Percentiles rank a stretch among this genome's conserved stretches.
Conservation (phyloP, 2,113 vertebrate species). For the Clarias gariepinus region DNA sequence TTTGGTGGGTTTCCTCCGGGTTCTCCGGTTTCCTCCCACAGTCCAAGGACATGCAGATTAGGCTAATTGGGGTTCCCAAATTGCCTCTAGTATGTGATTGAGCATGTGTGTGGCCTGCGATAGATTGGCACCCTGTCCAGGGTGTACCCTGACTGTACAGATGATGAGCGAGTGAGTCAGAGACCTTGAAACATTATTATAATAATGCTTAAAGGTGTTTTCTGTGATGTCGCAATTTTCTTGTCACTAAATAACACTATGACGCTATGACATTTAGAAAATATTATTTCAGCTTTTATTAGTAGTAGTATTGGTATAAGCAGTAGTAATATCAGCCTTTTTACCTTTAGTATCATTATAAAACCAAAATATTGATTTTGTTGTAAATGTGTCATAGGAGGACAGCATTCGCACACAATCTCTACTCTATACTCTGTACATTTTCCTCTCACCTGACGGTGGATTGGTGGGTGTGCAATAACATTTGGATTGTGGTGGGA, state of each 20-base stretch:
- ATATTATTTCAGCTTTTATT: background rate
- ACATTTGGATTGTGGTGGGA: constrained; percentile 63
- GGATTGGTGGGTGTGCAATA: constrained; percentile 58
- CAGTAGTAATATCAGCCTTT: background rate
- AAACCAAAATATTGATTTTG: background rate
- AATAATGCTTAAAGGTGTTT: background rate
- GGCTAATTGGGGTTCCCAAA: no score
- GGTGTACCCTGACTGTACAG: no score
- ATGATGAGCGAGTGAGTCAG: background rate
- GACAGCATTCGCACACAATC: background rate
- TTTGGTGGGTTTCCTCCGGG: no score
- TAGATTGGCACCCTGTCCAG: no score
- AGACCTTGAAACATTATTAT: background rate
- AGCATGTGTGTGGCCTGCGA: no score
- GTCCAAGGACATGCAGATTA: no score
- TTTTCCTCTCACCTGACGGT: constrained; percentile 60
- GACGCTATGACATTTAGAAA: no score
- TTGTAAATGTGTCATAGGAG: background rate
- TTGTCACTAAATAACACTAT: no score
- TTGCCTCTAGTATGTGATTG: no score
- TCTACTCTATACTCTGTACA: background rate
- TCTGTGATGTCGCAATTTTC: no score
- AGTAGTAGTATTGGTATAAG: background rate
- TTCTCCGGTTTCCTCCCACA: no score
- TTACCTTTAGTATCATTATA: background rate